These are phyloP conservation scores for Gymnoscopelus microlampas DNA, from an alignment of 2,797 vertebrate genomes.

Conservation along the genomic window DNA sequence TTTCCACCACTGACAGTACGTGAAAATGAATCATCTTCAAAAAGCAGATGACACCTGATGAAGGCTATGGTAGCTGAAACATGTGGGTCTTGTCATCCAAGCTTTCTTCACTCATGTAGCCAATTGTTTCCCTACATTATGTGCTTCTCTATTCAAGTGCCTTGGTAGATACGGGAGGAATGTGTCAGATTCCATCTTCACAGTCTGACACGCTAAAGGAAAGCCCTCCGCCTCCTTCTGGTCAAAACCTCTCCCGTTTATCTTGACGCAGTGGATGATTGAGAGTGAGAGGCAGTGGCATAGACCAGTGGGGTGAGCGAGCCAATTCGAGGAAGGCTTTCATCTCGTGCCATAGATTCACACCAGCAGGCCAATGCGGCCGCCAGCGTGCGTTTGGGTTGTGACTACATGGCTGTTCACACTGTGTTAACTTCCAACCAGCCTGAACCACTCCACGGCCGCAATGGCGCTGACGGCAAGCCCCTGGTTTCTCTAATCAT, in stretches of 20 bases:
- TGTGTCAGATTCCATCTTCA: too few species aligned
- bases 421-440: conserved; percentile 35
- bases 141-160: background rate
- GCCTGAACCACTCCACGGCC: conserved; percentile 28
- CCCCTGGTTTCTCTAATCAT: conserved; percentile 7
- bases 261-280: too few species aligned
- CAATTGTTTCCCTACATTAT: background rate
- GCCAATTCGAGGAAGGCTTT: conserved; percentile 26
- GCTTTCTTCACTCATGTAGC: background rate
- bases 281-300: too few species aligned
- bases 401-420: conserved; percentile 30
- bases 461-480: background rate
- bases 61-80: background rate
- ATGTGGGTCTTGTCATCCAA: background rate
- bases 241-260: too few species aligned
- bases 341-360: conserved; percentile 19
- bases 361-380: conserved; percentile 22
- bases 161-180: too few species aligned
- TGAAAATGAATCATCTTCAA: too few species aligned
- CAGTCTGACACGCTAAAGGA: too few species aligned
- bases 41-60: background rate
- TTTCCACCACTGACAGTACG: too few species aligned
- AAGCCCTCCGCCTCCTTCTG: too few species aligned
- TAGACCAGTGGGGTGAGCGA: background rate
- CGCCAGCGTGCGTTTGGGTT: conserved; percentile 7